Percentiles rank a stretch among this genome's conserved stretches.
Conservation (phyloP, 2,113 vertebrate genomes). For the Phrynosoma platyrhinos region DNA sequence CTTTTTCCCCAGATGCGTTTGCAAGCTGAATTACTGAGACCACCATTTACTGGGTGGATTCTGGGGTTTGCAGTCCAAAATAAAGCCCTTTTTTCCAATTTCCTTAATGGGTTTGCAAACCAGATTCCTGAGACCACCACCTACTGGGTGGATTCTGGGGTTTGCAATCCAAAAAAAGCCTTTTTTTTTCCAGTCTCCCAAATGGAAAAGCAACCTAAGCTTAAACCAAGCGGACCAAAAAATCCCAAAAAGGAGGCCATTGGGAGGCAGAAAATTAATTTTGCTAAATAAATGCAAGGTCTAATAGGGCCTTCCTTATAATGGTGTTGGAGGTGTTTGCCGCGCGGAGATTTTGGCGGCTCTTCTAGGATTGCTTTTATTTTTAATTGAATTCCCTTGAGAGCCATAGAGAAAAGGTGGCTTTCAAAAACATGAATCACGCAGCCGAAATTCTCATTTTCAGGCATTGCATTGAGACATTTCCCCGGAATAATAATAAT, state of each 20-base stretch:
- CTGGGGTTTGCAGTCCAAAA: no score
- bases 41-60: no score
- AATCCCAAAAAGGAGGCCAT: background rate
- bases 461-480: background rate
- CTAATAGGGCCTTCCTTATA: background rate
- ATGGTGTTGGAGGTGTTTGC: background rate
- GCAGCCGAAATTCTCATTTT: slow-evolving; percentile 19
- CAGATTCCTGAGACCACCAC: background rate
- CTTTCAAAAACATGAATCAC: slow-evolving; percentile 19
- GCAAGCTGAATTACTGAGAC: no score
- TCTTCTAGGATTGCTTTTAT: slow-evolving; percentile 22
- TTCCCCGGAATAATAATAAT: background rate
- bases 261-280: background rate
- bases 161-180: no score
- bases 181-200: background rate
- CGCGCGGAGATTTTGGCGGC: background rate
- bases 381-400: slow-evolving; percentile 38
- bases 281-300: background rate
- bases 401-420: background rate
- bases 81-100: no score
- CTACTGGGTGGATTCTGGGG: background rate
- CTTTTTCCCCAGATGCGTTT: no score
- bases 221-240: background rate
- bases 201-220: background rate
- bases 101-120: no score